phyloP scores from a whole-genome alignment of 2,797 vertebrate species.

The Rhynchonycteris naso region DNA sequence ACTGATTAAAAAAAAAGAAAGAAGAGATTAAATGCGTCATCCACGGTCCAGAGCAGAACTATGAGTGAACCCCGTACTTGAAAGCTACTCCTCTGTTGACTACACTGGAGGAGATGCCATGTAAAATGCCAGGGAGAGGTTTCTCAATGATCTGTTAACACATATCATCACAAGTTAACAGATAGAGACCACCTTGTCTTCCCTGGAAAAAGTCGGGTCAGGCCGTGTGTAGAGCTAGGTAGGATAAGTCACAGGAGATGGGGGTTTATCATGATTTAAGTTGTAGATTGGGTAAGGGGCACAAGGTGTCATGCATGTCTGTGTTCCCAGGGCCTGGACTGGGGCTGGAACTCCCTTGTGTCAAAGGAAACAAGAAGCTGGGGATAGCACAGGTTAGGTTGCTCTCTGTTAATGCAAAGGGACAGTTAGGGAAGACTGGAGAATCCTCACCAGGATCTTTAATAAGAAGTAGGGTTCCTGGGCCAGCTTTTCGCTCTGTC shows the following conservation, averaged over 20 bases:
- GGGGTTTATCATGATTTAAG: too few species aligned
- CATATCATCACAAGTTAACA: neutral
- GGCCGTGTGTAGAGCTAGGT: neutral
- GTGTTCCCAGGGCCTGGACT: neutral
- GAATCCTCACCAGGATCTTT: neutral
- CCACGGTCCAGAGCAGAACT: neutral
- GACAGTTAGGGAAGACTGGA: neutral
- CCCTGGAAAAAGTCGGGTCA: neutral
- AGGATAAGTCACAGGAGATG: neutral
- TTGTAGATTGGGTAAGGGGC: neutral
- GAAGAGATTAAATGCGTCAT: neutral
- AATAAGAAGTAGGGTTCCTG: neutral
- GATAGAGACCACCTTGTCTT: neutral
- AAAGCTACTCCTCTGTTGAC: neutral
- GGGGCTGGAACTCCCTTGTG: neutral
- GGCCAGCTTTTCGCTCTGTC: neutral
- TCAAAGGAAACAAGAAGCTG: neutral
- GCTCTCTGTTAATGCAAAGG: neutral
- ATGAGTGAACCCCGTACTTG: neutral
- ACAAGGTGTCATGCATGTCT: fast-evolving
- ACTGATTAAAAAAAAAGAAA: neutral
- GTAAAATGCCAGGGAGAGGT: neutral
- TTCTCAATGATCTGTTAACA: neutral
- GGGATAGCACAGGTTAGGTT: too few species aligned
- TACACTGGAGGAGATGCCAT: neutral